Conservation (phyloP, 2,888 invertebrate species). For the Harpalus rufipes region DNA sequence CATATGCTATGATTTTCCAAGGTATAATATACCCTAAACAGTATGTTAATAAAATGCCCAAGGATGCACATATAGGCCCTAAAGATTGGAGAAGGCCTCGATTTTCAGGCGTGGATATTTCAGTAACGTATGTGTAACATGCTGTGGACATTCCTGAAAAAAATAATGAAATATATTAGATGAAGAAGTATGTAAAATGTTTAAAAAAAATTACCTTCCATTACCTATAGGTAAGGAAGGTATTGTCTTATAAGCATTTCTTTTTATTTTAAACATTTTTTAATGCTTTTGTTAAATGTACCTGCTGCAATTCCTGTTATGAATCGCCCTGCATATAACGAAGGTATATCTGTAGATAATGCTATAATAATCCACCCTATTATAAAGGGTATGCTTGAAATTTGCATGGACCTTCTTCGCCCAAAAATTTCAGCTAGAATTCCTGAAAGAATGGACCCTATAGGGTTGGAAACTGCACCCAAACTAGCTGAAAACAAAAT, state of each 20-base stretch:
- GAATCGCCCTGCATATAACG: slow-evolving; percentile 84
- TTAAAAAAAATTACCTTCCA: too few relatives aligned
- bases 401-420: slow-evolving; percentile 82
- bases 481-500: slow-evolving; percentile 82
- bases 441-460: slow-evolving; percentile 85
- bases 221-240: too few relatives aligned
- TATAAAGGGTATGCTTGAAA: slow-evolving; percentile 84
- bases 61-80: slow-evolving; percentile 85
- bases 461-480: slow-evolving; percentile 85
- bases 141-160: slow-evolving; percentile 84
- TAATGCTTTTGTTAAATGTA: slow-evolving; percentile 69
- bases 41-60: slow-evolving; percentile 86
- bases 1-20: slow-evolving; percentile 84
- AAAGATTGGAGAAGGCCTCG: slow-evolving; percentile 84
- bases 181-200: too few relatives aligned
- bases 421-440: slow-evolving; percentile 84
- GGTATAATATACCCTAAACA: slow-evolving; percentile 83
- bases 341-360: slow-evolving; percentile 81
- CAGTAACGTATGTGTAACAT: slow-evolving; percentile 84
- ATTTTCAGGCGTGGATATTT: slow-evolving; percentile 84
- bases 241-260: too few relatives aligned
- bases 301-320: slow-evolving; percentile 86
- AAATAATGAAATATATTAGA: too few relatives aligned
- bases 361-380: slow-evolving; percentile 86
- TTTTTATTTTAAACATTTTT: too few relatives aligned